Evolutionary conservation across 2,797 vertebrate species (phyloP), one percentile per base, ranked within the genome.

Genomic region (Melanotaenia trifasciata): DNA sequence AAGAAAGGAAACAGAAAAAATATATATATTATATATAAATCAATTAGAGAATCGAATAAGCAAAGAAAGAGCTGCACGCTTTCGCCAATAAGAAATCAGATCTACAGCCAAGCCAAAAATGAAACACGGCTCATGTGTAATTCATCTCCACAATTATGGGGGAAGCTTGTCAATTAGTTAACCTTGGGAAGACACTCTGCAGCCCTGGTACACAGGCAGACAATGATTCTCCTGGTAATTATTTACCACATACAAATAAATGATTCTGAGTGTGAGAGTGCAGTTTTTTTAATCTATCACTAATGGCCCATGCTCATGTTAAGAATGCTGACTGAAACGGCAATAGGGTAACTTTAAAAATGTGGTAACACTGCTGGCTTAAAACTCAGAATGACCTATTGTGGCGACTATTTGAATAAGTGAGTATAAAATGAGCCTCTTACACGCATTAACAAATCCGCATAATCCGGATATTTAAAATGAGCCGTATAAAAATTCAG

Each of bases 141-240:
- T 94, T 94, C 89, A 91, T 94, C 86, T 85, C 72, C 82, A 89
- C 86, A 91, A 92, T 89, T 92, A 94, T 87, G 84, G 88, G 88
- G 83, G 89, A 79, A 84, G 92, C 89, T 91, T 93, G 93, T 93
- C 93, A 94, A 93, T 94, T 93, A 93, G 92, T 92, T 94, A 95
- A 95, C 94, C 94, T 95, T 95, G 93, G 90, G 86, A 93, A 90
- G 89, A 87, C 83, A 77, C 79, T 83, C 58, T 9, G 78, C 81
- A 76, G 84, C 89, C 76, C 80, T 84, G 87, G 84, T 73, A 66
- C 83, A 82, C 53, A 70, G 58, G 47, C 73, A 83, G 79, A 87
- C 73, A 85, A 87, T 70, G 66, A 84, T 78, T 81, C 64, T 56
- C 78, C 73, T 72, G 81, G 69, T 45, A 68, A 53, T 40, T 58